Percentiles rank a stretch among this genome's conserved stretches.
Evolutionary conservation across 2,888 invertebrate species (phyloP).

Genomic region (Nowickia ferox): DNA sequence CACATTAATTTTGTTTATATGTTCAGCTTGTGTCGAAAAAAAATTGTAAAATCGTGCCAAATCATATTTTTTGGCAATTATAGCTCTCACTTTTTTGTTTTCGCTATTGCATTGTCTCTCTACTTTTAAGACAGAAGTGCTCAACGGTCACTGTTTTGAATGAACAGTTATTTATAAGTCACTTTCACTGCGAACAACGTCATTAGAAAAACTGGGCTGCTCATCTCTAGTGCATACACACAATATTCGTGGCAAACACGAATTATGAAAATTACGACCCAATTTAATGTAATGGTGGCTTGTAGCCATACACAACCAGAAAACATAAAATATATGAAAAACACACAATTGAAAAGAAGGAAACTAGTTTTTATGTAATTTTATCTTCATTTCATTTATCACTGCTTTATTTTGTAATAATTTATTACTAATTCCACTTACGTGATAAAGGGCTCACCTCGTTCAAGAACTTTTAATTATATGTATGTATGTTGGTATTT

Average conservation of each 20-base stretch:
- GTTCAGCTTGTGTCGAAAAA: too few species aligned
- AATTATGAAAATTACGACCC: conserved; percentile 67
- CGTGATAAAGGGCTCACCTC: conserved; percentile 24
- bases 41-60: too few species aligned
- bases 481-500: not conserved
- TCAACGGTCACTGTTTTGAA: too few species aligned
- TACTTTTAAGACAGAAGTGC: too few species aligned
- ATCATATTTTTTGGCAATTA: too few species aligned
- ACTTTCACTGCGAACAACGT: too few species aligned
- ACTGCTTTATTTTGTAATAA: conserved; percentile 38
- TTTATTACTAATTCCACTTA: conserved; percentile 30
- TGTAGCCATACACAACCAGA: conserved; percentile 35
- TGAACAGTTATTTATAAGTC: too few species aligned
- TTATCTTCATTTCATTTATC: conserved; percentile 9
- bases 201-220: too few species aligned
- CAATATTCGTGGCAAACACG: conserved; percentile 69
- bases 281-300: conserved; percentile 63
- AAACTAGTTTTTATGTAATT: conserved; percentile 68
- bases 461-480: not conserved
- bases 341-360: conserved; percentile 4
- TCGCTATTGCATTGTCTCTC: too few species aligned
- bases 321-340: conserved; percentile 49
- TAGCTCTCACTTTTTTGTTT: too few species aligned
- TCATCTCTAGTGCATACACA: conserved; percentile 52
- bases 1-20: too few species aligned